A percentile compares a stretch with the other conserved stretches of the same genome.
phyloP scores from a whole-genome alignment of 2,888 invertebrate species.

The Danaus chrysippus region DNA sequence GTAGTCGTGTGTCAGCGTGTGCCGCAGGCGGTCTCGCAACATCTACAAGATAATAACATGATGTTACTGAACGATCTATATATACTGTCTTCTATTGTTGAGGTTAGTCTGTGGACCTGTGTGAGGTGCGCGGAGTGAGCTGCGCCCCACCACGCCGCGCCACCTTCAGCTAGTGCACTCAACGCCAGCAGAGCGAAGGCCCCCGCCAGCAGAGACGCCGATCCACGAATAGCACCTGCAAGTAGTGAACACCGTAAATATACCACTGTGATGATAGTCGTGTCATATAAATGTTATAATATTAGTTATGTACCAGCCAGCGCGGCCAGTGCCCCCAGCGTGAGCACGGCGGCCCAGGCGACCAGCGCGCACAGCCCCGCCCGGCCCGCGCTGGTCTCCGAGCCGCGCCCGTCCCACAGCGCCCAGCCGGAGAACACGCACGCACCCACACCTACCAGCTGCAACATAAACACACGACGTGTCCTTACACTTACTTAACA shows the following conservation, averaged over 20 bases:
- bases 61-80: background rate
- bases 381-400: conserved; percentile 52
- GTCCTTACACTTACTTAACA: too few relatives aligned
- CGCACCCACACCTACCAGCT: conserved; percentile 56
- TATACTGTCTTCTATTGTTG: background rate
- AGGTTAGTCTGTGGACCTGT: conserved; percentile 6
- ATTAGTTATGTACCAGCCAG: conserved; percentile 42
- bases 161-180: conserved; percentile 61
- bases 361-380: conserved; percentile 58
- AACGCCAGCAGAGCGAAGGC: conserved; percentile 63
- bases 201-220: conserved; percentile 56
- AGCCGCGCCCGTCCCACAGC: conserved; percentile 59
- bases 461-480: conserved; percentile 17
- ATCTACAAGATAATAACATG: conserved; percentile 26
- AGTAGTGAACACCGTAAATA: background rate
- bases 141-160: conserved; percentile 66
- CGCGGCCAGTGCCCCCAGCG: conserved; percentile 52
- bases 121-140: conserved; percentile 56
- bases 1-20: conserved; percentile 54
- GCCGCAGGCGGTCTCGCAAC: conserved; percentile 46
- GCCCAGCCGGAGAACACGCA: conserved; percentile 62
- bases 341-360: conserved; percentile 57
- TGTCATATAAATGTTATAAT: background rate
- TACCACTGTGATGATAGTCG: background rate
- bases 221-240: conserved; percentile 48